Percentiles rank a stretch among this genome's conserved stretches.
phyloP scores from a whole-genome alignment of 2,888 invertebrate genomes.

The Athalia rosae region DNA sequence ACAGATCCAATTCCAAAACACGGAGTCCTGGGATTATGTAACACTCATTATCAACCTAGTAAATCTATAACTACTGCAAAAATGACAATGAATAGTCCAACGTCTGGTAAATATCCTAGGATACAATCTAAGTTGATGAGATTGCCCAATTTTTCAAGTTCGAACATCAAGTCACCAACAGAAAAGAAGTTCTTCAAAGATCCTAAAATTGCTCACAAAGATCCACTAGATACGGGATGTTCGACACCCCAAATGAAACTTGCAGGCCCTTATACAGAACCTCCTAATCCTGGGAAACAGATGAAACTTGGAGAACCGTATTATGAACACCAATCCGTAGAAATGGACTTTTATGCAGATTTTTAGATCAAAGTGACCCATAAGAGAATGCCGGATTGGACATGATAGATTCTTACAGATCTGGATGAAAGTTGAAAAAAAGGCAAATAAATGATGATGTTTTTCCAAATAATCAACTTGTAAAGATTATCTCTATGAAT shows the following conservation, averaged over 20 bases:
- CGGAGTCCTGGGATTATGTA: neutral
- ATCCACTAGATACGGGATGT: neutral
- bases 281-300: constrained; percentile 25
- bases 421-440: too few relatives aligned
- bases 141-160: too few relatives aligned
- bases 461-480: too few relatives aligned
- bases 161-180: too few relatives aligned
- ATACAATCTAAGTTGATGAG: too few relatives aligned
- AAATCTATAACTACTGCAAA: constrained; percentile 3
- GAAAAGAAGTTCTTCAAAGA: neutral
- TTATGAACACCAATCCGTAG: neutral
- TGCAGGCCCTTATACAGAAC: constrained; percentile 25
- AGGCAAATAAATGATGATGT: too few relatives aligned
- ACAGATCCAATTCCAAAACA: constrained; percentile 22
- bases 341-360: constrained; percentile 21
- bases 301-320: constrained; percentile 30
- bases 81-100: neutral
- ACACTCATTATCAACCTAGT: neutral
- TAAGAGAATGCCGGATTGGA: too few relatives aligned
- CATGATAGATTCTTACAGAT: too few relatives aligned
- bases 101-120: neutral
- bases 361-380: neutral
- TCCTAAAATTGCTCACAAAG: neutral
- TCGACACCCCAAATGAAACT: neutral
- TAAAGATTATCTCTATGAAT: neutral